These are phyloP conservation scores for Campylomormyrus numenius DNA, from an alignment of 2,113 vertebrate genomes.

Conservation along the genomic window DNA sequence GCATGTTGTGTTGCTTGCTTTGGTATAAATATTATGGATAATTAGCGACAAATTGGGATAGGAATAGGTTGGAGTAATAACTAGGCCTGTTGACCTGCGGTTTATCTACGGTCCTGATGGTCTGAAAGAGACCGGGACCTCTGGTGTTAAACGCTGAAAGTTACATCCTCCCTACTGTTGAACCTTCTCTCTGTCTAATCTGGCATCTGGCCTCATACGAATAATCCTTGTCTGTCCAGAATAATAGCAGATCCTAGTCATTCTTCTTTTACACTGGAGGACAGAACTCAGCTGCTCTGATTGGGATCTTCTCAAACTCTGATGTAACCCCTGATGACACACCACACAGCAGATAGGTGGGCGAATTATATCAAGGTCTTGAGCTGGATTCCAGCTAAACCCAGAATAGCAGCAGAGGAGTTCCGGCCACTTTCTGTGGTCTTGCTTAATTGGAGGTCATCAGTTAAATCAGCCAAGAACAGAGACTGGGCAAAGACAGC, in stretches of 20 bases:
- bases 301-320: conserved; percentile 27
- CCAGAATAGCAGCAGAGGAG: not conserved
- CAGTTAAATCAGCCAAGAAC: not conserved
- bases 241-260: not conserved
- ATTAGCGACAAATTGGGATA: no score
- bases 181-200: not conserved
- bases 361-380: not conserved
- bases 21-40: not conserved
- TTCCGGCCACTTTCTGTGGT: not conserved
- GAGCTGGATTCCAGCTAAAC: not conserved
- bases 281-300: not conserved
- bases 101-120: not conserved
- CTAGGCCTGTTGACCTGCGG: not conserved
- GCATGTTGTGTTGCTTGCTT: not conserved
- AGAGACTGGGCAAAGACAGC: not conserved
- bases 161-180: not conserved
- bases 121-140: not conserved
- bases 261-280: not conserved
- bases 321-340: conserved; percentile 53
- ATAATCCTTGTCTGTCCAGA: not conserved
- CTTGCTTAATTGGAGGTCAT: not conserved
- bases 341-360: conserved; percentile 36
- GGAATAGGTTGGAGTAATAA: not conserved
- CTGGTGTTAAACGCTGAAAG: not conserved
- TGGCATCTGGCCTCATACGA: not conserved